Evolutionary conservation across 2,797 vertebrate species (phyloP).

Genomic region (Protonibea diacanthus): DNA sequence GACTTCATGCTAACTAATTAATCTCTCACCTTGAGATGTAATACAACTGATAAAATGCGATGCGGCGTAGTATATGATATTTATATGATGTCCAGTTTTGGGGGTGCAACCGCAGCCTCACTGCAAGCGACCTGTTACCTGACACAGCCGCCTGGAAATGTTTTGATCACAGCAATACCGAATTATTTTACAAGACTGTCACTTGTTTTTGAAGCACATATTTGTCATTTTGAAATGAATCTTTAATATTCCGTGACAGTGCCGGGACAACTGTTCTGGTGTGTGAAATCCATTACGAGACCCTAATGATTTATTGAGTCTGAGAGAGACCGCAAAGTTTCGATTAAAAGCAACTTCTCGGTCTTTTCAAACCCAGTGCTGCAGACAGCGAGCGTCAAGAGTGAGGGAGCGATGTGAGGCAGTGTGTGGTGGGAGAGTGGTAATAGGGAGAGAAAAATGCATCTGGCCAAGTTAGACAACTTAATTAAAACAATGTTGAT

Average conservation of each 20-base stretch:
- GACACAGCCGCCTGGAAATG: background rate
- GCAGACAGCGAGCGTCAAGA: background rate
- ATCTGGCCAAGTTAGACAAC: slow-evolving; percentile 58
- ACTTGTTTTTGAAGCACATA: background rate
- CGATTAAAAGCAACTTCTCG: slow-evolving; percentile 26
- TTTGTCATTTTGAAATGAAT: slow-evolving; percentile 7
- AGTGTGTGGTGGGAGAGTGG: slow-evolving; percentile 7
- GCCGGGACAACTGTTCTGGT: background rate
- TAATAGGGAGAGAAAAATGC: slow-evolving; percentile 40
- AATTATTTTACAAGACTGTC: background rate
- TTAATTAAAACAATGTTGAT: slow-evolving; percentile 75
- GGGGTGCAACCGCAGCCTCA: background rate
- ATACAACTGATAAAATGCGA: background rate
- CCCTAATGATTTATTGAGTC: background rate
- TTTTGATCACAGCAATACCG: background rate
- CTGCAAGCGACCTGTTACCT: background rate
- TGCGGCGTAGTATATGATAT: background rate
- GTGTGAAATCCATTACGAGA: background rate
- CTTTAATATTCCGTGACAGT: slow-evolving; percentile 4
- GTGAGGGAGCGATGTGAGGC: slow-evolving; percentile 18
- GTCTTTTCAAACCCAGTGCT: background rate
- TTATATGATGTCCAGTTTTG: background rate
- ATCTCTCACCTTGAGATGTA: background rate
- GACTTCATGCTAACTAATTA: background rate
- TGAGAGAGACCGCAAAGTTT: slow-evolving; percentile 26